phyloP scores from a whole-genome alignment of 2,888 invertebrate species.

The Leucophenga montana region DNA sequence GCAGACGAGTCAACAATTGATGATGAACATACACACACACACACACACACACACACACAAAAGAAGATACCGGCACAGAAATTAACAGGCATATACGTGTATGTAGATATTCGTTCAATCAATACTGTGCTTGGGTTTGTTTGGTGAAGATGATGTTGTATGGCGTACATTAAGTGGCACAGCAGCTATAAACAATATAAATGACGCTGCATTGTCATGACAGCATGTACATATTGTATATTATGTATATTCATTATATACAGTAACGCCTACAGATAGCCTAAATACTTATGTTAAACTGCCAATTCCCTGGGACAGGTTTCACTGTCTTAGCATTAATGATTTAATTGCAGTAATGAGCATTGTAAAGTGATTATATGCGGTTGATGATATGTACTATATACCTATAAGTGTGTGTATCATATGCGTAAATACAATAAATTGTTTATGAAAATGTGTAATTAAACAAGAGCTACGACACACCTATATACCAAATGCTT shows the following conservation, averaged over 20 bases:
- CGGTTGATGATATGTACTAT: neutral
- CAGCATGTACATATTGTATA: neutral
- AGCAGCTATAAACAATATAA: constrained; percentile 3
- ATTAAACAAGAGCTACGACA: neutral
- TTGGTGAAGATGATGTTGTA: neutral
- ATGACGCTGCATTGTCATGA: neutral
- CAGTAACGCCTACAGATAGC: neutral
- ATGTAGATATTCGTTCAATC: too few relatives aligned
- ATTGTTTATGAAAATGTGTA: neutral
- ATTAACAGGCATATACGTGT: constrained; percentile 12
- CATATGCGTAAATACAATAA: neutral
- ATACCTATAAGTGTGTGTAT: neutral
- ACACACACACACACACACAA: neutral
- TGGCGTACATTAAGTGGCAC: too few relatives aligned
- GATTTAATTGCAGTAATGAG: neutral
- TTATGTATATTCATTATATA: neutral
- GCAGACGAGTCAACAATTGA: constrained; percentile 1
- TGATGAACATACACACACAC: constrained; percentile 13
- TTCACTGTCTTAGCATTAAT: too few relatives aligned
- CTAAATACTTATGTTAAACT: neutral
- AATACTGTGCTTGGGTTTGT: neutral
- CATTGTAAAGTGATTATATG: neutral
- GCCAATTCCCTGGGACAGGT: too few relatives aligned
- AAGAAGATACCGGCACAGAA: neutral
- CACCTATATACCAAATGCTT: neutral